Base-by-base conservation (phyloP, 2,888 invertebrate species). In the Automeris io region DNA sequence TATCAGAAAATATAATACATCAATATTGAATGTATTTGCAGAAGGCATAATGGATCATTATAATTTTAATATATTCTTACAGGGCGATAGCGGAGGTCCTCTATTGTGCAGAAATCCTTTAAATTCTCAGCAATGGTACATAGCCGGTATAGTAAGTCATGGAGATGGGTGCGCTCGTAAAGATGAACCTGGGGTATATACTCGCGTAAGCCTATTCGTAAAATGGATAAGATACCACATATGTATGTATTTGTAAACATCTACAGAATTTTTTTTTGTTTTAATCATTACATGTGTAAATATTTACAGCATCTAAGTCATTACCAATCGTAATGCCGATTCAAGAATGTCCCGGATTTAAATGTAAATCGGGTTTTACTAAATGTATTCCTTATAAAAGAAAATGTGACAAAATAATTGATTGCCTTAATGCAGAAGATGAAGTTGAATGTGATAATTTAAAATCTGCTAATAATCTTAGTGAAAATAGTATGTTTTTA, bases 51-150 rank as follows among this genome's bases (percentile, higher is more conserved):
- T 33, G 5, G 11, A 13, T 18, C 7, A 5, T 24, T 18, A 3
- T 19, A 12, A 16, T 29, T 37, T 18, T 25, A 3, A 13, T 33
- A 6, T 22, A 8, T 16, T 34, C 51, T 64, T 70, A 23, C 47
- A 93, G 86, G 94, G 93, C 33, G 93, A 94, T 60, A 95, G 95
- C 49, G 95, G 95, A 32, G 95, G 95, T 0, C 95, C 95, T 33
- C 88, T 95, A 34, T 88, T 95, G 70, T 95, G 95, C 74, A 90
- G 89, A 63, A 92, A 92, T 71, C 90, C 91, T 25, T 80, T 87
- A 40, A 88, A 89, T 57, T 70, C 86, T 0, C 88, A 89, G 45
- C 92, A 92, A 59, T 94, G 93, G 92, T 95, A 94, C 64, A 83
- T 95, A 43, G 94, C 92, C 3, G 96, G 95, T 0, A 89, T 96